Conservation (phyloP, 2,113 vertebrate species). For the Mirza zaza region DNA sequence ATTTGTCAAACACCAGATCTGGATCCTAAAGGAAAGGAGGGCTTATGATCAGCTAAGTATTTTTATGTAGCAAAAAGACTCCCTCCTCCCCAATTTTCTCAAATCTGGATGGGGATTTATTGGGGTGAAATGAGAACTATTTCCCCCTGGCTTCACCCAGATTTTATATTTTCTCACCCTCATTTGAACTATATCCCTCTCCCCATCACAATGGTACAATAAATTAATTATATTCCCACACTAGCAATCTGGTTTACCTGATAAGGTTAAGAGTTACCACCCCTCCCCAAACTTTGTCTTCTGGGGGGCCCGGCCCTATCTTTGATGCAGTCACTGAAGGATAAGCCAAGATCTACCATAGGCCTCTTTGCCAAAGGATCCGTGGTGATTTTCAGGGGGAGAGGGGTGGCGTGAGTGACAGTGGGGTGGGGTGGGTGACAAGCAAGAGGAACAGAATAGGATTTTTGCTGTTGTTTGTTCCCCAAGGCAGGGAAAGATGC, state of each 20-base stretch:
- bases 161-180: not conserved
- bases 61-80: not conserved
- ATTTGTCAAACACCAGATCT: constrained; percentile 9
- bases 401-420: not conserved
- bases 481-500: not conserved
- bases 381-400: not conserved
- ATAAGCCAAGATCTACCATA: not conserved
- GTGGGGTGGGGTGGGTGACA: not conserved
- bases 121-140: not conserved
- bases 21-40: not conserved
- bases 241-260: not conserved
- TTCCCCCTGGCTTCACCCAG: not conserved
- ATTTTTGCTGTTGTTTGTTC: not conserved
- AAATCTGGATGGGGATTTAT: not conserved
- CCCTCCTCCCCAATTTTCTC: not conserved
- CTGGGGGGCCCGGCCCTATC: not conserved
- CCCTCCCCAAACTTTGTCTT: not conserved
- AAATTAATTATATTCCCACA: not conserved
- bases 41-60: not conserved
- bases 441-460: not conserved
- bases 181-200: not conserved
- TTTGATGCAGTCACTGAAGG: not conserved
- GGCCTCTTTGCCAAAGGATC: not conserved
- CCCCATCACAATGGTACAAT: not conserved
- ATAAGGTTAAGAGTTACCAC: not conserved